phyloP scores from a whole-genome alignment of 2,888 invertebrate genomes.

The Lamellibrachia satsuma region DNA sequence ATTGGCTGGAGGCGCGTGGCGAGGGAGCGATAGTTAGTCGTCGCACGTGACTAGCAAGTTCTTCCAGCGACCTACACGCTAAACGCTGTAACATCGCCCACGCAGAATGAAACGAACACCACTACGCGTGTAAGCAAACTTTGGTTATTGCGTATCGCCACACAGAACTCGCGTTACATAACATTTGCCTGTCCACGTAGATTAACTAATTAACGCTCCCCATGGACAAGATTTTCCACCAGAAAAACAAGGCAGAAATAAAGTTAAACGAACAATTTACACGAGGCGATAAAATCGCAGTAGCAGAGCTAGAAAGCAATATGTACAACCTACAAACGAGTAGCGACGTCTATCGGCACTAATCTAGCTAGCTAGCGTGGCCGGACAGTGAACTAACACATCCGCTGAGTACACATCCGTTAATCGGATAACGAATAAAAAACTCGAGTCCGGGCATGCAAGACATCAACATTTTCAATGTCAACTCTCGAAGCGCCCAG shows the following conservation, averaged over 20 bases:
- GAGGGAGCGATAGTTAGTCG: not conserved
- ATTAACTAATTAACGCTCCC: not conserved
- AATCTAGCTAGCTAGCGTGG: constrained; percentile 1
- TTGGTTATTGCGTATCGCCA: not conserved
- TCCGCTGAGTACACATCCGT: not conserved
- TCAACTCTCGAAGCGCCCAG: not conserved
- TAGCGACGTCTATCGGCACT: not conserved
- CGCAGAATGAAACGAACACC: not conserved
- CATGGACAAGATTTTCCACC: not conserved
- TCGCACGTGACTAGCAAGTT: not conserved
- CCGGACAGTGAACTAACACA: not conserved
- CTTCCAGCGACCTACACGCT: not conserved
- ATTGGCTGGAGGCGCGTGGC: not conserved
- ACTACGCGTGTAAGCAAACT: too few species aligned
- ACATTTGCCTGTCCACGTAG: not conserved
- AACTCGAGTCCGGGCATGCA: not conserved
- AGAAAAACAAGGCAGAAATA: not conserved
- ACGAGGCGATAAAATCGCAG: not conserved
- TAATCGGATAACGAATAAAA: not conserved
- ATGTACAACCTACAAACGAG: constrained; percentile 4
- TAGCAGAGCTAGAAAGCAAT: not conserved
- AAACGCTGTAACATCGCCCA: not conserved
- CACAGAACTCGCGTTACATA: not conserved
- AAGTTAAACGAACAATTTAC: not conserved
- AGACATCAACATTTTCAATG: not conserved